Evolutionary conservation across 2,113 vertebrate species (phyloP).

Genomic region (Python bivittatus): DNA sequence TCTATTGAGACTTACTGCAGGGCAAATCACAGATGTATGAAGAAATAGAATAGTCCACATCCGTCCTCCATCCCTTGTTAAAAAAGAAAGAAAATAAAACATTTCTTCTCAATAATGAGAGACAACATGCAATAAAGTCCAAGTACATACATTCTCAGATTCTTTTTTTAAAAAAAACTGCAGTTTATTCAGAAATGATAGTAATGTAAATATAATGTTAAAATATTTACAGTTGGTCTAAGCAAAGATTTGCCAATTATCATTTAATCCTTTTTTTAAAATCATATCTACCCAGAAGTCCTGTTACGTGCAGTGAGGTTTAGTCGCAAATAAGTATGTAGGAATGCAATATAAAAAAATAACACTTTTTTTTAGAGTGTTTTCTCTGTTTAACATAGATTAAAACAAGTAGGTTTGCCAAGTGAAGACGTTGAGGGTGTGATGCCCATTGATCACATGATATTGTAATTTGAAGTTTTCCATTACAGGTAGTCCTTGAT

Average conservation of each 20-base stretch:
- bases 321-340: neutral
- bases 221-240: neutral
- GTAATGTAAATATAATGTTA: neutral
- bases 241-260: neutral
- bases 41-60: slow-evolving; percentile 70
- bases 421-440: too few relatives aligned
- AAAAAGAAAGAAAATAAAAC: slow-evolving; percentile 34
- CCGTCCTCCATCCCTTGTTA: slow-evolving; percentile 70
- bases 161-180: slow-evolving; percentile 4
- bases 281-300: neutral
- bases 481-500: too few relatives aligned
- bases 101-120: slow-evolving; percentile 16
- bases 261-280: too few relatives aligned
- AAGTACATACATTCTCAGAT: slow-evolving; percentile 17
- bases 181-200: neutral
- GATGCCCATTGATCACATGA: too few relatives aligned
- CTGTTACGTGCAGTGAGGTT: neutral
- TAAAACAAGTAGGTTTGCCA: too few relatives aligned
- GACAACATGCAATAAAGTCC: neutral
- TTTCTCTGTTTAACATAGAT: too few relatives aligned
- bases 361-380: too few relatives aligned
- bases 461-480: too few relatives aligned
- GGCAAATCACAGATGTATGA: slow-evolving; percentile 62
- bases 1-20: slow-evolving; percentile 63
- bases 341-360: neutral